phyloP scores from a whole-genome alignment of 1,140 invertebrate species.

The Wiebesia pumilae region DNA sequence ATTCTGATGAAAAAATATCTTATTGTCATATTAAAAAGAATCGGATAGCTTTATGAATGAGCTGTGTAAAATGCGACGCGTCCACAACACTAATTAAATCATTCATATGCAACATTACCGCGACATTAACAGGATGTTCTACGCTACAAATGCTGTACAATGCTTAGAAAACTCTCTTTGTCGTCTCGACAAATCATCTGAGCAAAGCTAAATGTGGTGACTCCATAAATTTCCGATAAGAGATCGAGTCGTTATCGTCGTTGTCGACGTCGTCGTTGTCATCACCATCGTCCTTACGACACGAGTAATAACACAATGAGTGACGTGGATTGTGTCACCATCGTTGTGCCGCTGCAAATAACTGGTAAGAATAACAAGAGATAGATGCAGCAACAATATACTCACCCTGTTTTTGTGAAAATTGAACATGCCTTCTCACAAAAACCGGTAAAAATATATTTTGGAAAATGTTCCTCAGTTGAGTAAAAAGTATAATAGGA shows the following conservation, averaged over 20 bases:
- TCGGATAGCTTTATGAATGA: background rate
- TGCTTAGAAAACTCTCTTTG: background rate
- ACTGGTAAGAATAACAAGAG: background rate
- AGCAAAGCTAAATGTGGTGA: background rate
- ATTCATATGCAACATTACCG: background rate
- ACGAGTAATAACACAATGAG: background rate
- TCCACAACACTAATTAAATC: conserved; percentile 39
- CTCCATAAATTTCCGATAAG: conserved; percentile 49
- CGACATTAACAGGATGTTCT: conserved; percentile 21
- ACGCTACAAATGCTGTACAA: conserved; percentile 32
- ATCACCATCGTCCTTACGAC: background rate
- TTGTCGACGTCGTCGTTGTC: background rate
- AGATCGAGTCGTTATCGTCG: conserved; percentile 23
- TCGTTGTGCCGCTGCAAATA: no score
- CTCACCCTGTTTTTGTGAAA: background rate
- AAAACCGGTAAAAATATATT: background rate
- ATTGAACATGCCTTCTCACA: background rate
- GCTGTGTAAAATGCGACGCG: background rate
- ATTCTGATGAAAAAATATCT: background rate
- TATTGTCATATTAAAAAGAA: background rate
- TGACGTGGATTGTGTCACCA: background rate
- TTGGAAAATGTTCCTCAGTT: background rate
- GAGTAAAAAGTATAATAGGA: no score
- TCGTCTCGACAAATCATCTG: background rate
- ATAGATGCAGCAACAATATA: background rate